phyloP scores from a whole-genome alignment of 2,113 vertebrate genomes.

The Laterallus jamaicensis region DNA sequence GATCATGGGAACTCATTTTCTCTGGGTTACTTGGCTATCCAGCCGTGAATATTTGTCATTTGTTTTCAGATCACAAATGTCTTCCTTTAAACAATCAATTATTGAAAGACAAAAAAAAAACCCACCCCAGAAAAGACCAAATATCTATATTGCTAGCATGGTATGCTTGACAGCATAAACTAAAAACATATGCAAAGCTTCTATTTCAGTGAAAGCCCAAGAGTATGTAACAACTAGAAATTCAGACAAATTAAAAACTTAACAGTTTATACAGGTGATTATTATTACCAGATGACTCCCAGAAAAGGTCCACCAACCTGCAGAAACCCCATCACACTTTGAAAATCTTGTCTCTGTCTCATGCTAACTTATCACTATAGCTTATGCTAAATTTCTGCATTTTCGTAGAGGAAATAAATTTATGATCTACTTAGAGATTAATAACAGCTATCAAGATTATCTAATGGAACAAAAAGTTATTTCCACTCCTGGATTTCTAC shows the following conservation, averaged over 20 bases:
- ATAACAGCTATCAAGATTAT: background rate
- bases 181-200: background rate
- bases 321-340: background rate
- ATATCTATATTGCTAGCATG: background rate
- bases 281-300: background rate
- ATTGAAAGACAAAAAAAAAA: background rate
- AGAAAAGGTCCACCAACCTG: background rate
- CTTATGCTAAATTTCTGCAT: background rate
- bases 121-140: background rate
- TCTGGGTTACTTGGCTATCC: slow-evolving; percentile 32
- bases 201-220: background rate
- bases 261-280: background rate
- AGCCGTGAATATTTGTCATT: background rate
- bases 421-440: background rate
- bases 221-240: background rate
- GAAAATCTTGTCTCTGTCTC: background rate
- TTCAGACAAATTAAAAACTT: background rate
- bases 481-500: background rate
- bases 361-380: background rate
- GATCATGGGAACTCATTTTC: slow-evolving; percentile 43
- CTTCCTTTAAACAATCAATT: background rate
- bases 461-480: background rate
- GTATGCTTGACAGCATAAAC: background rate
- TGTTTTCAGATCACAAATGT: slow-evolving; percentile 41
- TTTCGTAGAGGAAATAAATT: background rate